A percentile compares a stretch with the other conserved stretches of the same genome.
phyloP scores from a whole-genome alignment of 2,888 invertebrate genomes.

The Rugalucina vietnamica region DNA sequence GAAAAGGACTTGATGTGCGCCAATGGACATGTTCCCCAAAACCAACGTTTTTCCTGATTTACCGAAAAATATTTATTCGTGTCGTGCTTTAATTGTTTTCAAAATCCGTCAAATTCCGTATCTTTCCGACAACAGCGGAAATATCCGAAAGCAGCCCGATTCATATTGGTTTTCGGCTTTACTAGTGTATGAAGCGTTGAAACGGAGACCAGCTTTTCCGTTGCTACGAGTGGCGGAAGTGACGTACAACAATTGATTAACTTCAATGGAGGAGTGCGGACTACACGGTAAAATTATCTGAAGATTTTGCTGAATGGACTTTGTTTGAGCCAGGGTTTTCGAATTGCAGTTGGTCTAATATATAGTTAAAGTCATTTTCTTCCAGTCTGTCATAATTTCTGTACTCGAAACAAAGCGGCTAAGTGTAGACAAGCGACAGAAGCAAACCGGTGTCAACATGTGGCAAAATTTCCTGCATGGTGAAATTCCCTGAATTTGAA shows the following conservation, averaged over 20 bases:
- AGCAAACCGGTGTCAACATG: too few species aligned
- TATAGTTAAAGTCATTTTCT: background rate
- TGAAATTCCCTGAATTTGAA: too few species aligned
- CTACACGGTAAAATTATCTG: background rate
- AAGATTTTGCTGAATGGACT: background rate
- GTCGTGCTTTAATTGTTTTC: too few species aligned
- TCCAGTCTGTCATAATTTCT: too few species aligned
- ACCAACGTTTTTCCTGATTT: too few species aligned
- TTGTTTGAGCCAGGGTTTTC: background rate
- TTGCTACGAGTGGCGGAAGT: slow-evolving; percentile 10
- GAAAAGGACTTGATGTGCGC: too few species aligned
- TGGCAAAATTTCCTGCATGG: too few species aligned
- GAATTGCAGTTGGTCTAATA: background rate
- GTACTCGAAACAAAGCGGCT: too few species aligned
- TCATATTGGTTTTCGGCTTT: background rate
- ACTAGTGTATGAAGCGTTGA: background rate
- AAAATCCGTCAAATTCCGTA: background rate
- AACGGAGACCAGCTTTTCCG: background rate
- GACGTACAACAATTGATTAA: slow-evolving; percentile 15
- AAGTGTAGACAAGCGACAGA: too few species aligned
- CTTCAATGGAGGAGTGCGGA: background rate
- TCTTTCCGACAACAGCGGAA: background rate
- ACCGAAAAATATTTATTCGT: too few species aligned
- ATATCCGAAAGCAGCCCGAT: background rate
- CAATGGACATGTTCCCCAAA: too few species aligned